Evolutionary conservation across 2,797 vertebrate species (phyloP), one percentile per base, ranked within the genome.

Genomic region (Cyclura pinguis): DNA sequence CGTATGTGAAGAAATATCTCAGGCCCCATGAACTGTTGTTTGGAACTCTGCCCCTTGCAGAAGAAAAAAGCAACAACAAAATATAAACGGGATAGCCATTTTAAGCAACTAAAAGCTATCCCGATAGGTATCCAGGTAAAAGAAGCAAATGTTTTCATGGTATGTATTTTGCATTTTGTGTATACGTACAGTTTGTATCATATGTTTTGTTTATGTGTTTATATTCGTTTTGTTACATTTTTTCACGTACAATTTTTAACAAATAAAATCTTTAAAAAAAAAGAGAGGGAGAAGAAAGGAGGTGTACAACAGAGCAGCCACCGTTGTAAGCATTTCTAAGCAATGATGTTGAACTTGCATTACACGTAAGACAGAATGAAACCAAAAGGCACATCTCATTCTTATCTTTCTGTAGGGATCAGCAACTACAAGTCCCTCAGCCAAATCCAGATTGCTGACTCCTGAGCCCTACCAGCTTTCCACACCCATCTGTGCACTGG

Each of bases 1-100:
- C 72, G 91, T 12, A 72, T 89, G 90, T 90, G 90, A 35, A 92
- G 85, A 92, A 92, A 85, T 87, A 92, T 95, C 93, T 84, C 90
- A 95, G 89, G 67, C 67, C 32, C 29, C 67, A 69, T 13, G 9
- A 69, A 69, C 8, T 13, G 85, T 42, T 20, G 42, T 4, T 80
- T 84, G 47, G 78, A 92, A 67, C 72, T 0, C 0, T n/a, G 69
- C 80, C 73, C 8, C 4, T 59, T 32, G 18, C 3, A 55, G 57
- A 64, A 38, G n/a, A 32, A 32, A 29, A 27, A 22, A 29, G 10
- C 32, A 22, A 13, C 0, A 69, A 67, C 85, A 93, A 88, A 93
- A 88, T 0, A 42, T 7, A 18, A 29, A 64, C 64, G 42, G 42
- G 6, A 47, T 24, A 72, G 64, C 29, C n/a, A 85, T 85, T 85